Evolutionary conservation across 92 coral and sea anemone species (phyloP).

Genomic region (Paragorgia papillata): DNA sequence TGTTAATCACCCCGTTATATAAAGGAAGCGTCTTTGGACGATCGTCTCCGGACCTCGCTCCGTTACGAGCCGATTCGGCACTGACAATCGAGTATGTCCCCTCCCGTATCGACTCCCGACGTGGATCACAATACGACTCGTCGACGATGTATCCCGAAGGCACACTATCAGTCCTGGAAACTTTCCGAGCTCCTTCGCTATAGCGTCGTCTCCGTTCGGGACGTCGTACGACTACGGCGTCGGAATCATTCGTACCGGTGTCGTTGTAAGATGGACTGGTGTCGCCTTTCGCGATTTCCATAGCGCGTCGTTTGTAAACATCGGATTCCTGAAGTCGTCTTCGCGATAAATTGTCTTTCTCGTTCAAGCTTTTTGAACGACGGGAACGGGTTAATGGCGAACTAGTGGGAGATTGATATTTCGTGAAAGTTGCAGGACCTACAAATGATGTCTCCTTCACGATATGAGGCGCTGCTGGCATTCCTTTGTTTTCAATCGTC

Average conservation of each 20-base stretch:
- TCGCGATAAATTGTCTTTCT: conserved; percentile 17
- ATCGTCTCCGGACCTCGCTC: background rate
- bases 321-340: conserved; percentile 28
- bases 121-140: conserved; percentile 33
- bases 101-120: conserved; percentile 16
- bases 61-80: conserved; percentile 31
- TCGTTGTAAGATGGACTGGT: background rate
- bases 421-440: conserved; percentile 36
- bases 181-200: conserved; percentile 25
- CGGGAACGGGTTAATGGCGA: background rate
- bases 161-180: background rate
- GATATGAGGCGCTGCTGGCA: background rate
- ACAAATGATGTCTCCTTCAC: conserved; percentile 43
- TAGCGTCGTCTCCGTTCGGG: conserved; percentile 28
- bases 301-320: conserved; percentile 1
- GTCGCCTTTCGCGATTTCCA: background rate
- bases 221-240: background rate
- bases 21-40: background rate
- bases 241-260: conserved; percentile 1
- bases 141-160: conserved; percentile 8
- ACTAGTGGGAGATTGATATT: conserved; percentile 18
- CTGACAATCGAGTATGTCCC: conserved; percentile 26
- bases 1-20: background rate
- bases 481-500: background rate
- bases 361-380: conserved; percentile 32